These are phyloP conservation scores for Boleophthalmus pectinirostris DNA, from an alignment of 2,113 vertebrate species.

Conservation along the genomic window DNA sequence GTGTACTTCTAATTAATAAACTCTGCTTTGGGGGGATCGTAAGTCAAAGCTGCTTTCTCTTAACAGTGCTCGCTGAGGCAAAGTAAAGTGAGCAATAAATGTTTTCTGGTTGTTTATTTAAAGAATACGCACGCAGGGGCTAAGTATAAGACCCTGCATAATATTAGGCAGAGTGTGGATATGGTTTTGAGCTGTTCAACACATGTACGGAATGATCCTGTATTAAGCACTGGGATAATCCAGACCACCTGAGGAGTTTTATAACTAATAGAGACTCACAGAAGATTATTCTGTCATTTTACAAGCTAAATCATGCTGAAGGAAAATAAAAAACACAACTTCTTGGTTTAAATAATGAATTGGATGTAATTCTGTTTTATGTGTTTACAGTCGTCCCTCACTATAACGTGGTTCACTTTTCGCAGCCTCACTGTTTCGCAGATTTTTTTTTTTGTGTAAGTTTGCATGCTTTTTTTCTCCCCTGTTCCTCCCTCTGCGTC, in stretches of 20 bases:
- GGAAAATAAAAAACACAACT: not conserved
- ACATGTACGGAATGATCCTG: slow-evolving; percentile 1
- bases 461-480: too few species aligned
- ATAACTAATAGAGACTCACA: slow-evolving; percentile 12
- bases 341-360: not conserved
- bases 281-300: slow-evolving; percentile 21
- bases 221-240: slow-evolving; percentile 27
- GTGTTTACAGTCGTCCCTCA: too few species aligned
- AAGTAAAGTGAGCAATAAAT: slow-evolving; percentile 16
- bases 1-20: slow-evolving; percentile 60
- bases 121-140: slow-evolving; percentile 3
- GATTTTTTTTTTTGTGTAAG: too few species aligned
- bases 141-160: not conserved
- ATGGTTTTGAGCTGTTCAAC: slow-evolving; percentile 2
- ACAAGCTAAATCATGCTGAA: not conserved
- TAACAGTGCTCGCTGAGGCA: slow-evolving; percentile 12
- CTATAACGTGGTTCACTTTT: too few species aligned
- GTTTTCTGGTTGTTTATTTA: slow-evolving; percentile 28
- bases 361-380: not conserved
- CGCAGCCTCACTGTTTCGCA: too few species aligned
- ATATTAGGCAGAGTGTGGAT: slow-evolving; percentile 1
- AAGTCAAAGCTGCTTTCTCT: slow-evolving; percentile 29
- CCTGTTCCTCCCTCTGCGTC: too few species aligned
- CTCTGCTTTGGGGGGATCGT: slow-evolving; percentile 23
- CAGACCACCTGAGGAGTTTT: slow-evolving; percentile 26